phyloP scores from a whole-genome alignment of 1,140 invertebrate genomes.

The Chionoecetes opilio region DNA sequence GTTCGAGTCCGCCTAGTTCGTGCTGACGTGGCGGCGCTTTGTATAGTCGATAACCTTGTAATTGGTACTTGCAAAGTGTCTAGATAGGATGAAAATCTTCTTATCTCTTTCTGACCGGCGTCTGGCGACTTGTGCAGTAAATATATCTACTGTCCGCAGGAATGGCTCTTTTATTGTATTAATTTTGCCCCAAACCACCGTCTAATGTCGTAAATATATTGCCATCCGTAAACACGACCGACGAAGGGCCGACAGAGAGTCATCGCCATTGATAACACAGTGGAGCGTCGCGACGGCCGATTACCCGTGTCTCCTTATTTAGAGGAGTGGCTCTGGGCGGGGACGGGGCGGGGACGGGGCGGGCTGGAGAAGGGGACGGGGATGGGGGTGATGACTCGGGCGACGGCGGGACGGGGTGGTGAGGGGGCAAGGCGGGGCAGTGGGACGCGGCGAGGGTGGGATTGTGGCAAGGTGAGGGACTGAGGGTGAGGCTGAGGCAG shows the following conservation, averaged over 20 bases:
- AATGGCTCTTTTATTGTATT: background rate
- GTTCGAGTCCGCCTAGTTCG: too few relatives aligned
- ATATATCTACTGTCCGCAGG: background rate
- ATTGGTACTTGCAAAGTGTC: too few relatives aligned
- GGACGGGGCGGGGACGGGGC: conserved; percentile 22
- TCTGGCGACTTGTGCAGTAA: background rate
- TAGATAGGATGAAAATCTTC: too few relatives aligned
- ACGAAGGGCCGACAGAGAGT: conserved; percentile 27
- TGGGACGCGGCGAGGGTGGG: background rate
- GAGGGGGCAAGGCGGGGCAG: background rate
- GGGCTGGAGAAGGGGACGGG: conserved; percentile 1
- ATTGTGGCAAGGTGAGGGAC: too few relatives aligned
- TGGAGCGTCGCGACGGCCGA: conserved; percentile 30
- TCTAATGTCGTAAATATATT: background rate
- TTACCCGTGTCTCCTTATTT: conserved; percentile 48
- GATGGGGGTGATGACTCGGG: conserved; percentile 24
- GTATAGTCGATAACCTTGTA: too few relatives aligned
- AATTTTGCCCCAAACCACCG: conserved; percentile 33
- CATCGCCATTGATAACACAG: conserved; percentile 35
- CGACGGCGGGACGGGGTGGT: conserved; percentile 10
- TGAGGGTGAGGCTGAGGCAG: background rate
- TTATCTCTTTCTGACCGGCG: too few relatives aligned
- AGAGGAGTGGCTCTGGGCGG: conserved; percentile 10
- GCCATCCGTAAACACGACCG: conserved; percentile 36
- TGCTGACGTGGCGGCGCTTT: too few relatives aligned